Base-by-base conservation (phyloP, 2,888 invertebrate species). In the Ecdyonurus torrentis region DNA sequence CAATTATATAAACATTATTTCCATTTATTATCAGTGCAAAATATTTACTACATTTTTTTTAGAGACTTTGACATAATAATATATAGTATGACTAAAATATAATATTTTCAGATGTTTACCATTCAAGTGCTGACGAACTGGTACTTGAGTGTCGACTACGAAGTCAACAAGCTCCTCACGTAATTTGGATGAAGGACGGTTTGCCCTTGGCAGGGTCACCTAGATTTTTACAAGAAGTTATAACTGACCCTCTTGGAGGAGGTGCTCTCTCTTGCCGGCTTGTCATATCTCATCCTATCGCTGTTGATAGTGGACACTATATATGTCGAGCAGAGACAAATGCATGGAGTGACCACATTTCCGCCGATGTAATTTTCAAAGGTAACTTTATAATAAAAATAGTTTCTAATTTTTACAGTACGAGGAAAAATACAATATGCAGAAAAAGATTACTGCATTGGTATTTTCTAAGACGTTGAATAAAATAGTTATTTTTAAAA, bases 131-230 rank as follows among this genome's bases (percentile, higher is more conserved):
- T 70, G 84, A 89, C 72, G 86, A 89, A 72, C 73, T 91, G 61
- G 80, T 84, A 23, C 75, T 91, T 66, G 90, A 91, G 74, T 91
- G 91, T 70, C 82, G 86, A 61, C 83, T 91, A 59, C 82, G 86
- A 64, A 87, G 87, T 23, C 83, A 86, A 68, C 88, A 89, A 18
- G 76, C 81, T 2, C 88, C 90, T 0, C 80, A 77, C 0, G 83
- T 91, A 64, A 81, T 83, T 50, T 92, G 91, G 91, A 74, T 84
- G 66, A 90, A 87, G 72, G 85, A 89, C 68, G 84, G 82, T 52
- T 77, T 77, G 60, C 74, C 79, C 15, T 73, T 89, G 15, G 70
- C 70, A 15, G 71, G 73, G 1, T 79, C 78, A 19, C 81, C 82
- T 1, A 82, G 85, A 66, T 85, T 82, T 72, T 77, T 81, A 66